These are phyloP conservation scores for Listrodromus nycthemerus DNA, from an alignment of 2,888 invertebrate genomes.

Conservation along the genomic window DNA sequence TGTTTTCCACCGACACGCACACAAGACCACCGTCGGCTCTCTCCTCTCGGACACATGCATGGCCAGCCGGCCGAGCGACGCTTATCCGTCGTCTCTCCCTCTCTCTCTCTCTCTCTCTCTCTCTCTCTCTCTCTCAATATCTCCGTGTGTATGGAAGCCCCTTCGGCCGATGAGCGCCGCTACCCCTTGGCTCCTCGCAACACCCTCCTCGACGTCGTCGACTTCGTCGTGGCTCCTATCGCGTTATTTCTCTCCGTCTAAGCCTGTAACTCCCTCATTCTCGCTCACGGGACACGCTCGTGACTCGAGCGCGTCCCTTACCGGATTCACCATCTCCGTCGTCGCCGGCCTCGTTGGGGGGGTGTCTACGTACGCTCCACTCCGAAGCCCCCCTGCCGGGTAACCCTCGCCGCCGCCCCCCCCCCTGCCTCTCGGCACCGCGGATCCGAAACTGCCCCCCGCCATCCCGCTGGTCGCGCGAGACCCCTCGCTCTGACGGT, in stretches of 20 bases:
- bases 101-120: background rate
- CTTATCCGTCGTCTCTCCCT: background rate
- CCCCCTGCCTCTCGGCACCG: conserved; percentile 61
- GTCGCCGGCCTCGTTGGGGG: conserved; percentile 56
- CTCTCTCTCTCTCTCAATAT: background rate
- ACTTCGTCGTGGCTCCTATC: conserved; percentile 42
- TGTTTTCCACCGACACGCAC: background rate
- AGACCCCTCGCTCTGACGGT: conserved; percentile 84
- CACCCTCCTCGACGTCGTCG: conserved; percentile 56
- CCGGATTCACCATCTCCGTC: conserved; percentile 68
- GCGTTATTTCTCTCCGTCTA: conserved; percentile 48
- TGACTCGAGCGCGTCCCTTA: conserved; percentile 56
- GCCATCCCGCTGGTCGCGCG: too few species aligned
- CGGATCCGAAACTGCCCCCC: too few species aligned
- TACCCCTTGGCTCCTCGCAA: conserved; percentile 71
- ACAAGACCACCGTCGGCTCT: background rate
- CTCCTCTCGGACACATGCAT: too few species aligned
- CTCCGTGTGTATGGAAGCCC: conserved; percentile 75
- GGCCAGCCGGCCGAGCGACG: too few species aligned
- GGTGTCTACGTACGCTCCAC: conserved; percentile 45
- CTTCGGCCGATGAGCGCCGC: conserved; percentile 79
- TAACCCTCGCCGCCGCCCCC: conserved; percentile 78
- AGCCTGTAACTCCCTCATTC: conserved; percentile 59
- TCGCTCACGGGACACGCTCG: conserved; percentile 46
- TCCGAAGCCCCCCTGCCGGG: conserved; percentile 80